Conservation (phyloP, 2,113 vertebrate genomes). For the Phyllostomus discolor region DNA sequence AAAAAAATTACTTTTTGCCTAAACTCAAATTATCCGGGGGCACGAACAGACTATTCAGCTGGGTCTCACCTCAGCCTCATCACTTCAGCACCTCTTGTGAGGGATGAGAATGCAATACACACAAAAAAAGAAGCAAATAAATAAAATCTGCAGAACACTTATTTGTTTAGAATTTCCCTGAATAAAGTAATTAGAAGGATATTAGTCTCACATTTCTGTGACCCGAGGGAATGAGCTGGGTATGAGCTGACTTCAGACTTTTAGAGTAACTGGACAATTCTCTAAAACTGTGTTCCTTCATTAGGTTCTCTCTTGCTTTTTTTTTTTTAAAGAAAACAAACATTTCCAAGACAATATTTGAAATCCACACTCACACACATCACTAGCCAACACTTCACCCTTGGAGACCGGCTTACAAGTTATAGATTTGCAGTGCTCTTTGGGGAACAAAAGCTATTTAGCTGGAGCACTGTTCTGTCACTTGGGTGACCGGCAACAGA, state of each 20-base stretch:
- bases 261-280: not conserved
- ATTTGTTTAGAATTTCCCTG: not conserved
- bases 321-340: not conserved
- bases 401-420: constrained; percentile 17
- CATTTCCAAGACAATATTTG: constrained; percentile 46
- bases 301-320: not conserved
- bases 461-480: not conserved
- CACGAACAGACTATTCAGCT: not conserved
- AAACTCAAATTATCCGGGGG: not conserved
- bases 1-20: not conserved
- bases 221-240: not conserved
- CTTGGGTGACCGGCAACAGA: not conserved
- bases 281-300: not conserved
- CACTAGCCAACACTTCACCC: constrained; percentile 49
- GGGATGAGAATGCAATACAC: not conserved
- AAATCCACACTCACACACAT: constrained; percentile 50
- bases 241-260: not conserved
- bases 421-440: constrained; percentile 45
- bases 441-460: not conserved
- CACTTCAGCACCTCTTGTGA: not conserved
- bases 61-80: not conserved
- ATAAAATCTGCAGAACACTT: not conserved
- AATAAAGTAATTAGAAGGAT: not conserved
- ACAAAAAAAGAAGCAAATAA: not conserved
- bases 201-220: not conserved